Conservation (phyloP, 2,888 invertebrate species). For the Siphlonurus alternatus region DNA sequence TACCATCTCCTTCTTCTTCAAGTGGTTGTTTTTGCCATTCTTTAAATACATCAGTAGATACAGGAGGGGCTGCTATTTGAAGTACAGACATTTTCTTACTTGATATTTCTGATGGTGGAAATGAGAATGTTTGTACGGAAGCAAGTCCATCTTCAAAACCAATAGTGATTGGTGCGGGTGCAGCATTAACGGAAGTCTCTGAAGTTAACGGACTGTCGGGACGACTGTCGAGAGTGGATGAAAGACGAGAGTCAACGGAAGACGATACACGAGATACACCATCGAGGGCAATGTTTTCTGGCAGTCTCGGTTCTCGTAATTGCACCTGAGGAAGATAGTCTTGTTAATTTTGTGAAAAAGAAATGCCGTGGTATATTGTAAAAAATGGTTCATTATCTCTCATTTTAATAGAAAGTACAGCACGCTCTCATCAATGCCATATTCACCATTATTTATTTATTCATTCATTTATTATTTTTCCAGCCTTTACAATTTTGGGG, state of each 20-base stretch:
- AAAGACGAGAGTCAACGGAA: background rate
- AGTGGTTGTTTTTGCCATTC: background rate
- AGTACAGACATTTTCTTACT: background rate
- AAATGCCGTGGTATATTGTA: too few relatives aligned
- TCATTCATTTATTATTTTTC: too few relatives aligned
- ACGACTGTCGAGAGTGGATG: background rate
- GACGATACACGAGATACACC: background rate
- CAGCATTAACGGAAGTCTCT: background rate
- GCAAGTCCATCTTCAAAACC: constrained; percentile 1
- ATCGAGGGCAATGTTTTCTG: background rate
- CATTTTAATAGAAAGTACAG: too few relatives aligned
- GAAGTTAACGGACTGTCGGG: background rate
- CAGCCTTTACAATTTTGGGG: too few relatives aligned
- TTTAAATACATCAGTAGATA: background rate
- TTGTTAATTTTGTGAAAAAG: too few relatives aligned
- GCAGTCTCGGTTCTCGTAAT: background rate
- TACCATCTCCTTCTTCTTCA: constrained; percentile 11
- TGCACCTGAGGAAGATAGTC: too few relatives aligned
- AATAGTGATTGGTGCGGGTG: background rate
- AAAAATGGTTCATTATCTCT: too few relatives aligned
- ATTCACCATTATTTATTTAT: too few relatives aligned
- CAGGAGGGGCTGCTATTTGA: background rate
- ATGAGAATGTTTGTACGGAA: background rate
- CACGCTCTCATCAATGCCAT: too few relatives aligned
- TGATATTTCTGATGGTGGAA: background rate